Base-by-base conservation (phyloP, 2,113 vertebrate genomes). In the Saguinus imperator region DNA sequence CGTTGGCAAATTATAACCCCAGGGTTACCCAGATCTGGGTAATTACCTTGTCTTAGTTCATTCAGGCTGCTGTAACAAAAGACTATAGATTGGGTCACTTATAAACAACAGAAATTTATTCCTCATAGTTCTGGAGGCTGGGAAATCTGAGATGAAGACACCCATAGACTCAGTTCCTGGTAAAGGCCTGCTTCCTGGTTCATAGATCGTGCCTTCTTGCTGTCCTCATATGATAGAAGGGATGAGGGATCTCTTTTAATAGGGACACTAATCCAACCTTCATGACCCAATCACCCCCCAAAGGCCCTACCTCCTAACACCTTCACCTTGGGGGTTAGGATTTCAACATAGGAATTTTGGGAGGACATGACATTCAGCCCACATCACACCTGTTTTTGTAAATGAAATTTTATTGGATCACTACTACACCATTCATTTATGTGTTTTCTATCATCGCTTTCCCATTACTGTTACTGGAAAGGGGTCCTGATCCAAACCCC, bases 331-430 rank as follows among this genome's bases (percentile, higher is more conserved):
- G 23, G n/a, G 17, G 37, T 55, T 45, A 40, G 32, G 57, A 57
- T 76, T 37, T 27, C 32, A 88, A 45, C 25, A 6, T 11, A 14
- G 32, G 48, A 35, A 68, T 48, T 80, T 68, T 27, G 40, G 9
- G 58, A 20, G 13, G 5, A 45, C 10, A 52, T 52, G 52, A 43
- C 27, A 29, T 83, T 84, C 52, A 52, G 4, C 50, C 55, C 8
- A 21, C 6, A 16, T 40, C 23, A 76, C 29, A 57, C 17, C 32
- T 92, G 20, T 80, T 92, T 97, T 72, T 81, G 58, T 94, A 86
- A 94, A 82, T 91, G 87, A 86, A 66, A 35, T 82, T 92, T 93
- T 68, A 91, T 68, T 77, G n/a, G 43, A 83, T 94, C 57, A 25
- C 1, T 20, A n/a, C 13, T 35, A 66, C 4, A 6, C 43, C 6